Evolutionary conservation across 53 echinoderm and acorn worm species (phyloP), one percentile per base, ranked within the genome.

Genomic region (Zoroaster sp.): DNA sequence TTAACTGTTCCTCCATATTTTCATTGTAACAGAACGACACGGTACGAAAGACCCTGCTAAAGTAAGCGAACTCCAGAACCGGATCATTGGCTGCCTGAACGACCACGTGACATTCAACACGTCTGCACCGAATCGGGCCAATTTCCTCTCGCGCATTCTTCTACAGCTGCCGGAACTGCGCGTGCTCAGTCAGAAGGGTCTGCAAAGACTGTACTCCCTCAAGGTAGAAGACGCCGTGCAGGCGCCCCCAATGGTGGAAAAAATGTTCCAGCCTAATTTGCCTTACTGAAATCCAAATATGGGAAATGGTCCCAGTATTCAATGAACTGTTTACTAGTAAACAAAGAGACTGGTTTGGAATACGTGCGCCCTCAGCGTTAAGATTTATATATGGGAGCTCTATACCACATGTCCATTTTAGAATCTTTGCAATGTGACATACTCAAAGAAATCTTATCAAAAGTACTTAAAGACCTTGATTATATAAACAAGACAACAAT

Each of bases 91-190:
- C 74, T 96, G 95, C 76, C 93, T 99, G 70, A 95, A 93, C 69
- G 99, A 99, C 47, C 99, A 99, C 93, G 95, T 99, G 91, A 99
- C 99, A n/a, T 99, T 91, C 94, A 99, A 99, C 79, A 94, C 96
- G 66, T 89, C 89, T 43, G 99, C 96, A 72, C 89, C 93, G 71
- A 95, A 95, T 87, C 94, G 94, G 69, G 92, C 96, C 55, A 96
- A 96, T 69, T 99, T 95, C 90, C 92, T 99, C 25, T 99, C 99
- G 3, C 94, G 94, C 69, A 94, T 99, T 87, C 85, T 99, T 37
- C 92, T 99, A 54, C 94, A 94, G 80, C 78, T 99, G 42, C 96
- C 96, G 35, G 99, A 99, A 42, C 96, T 99, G 35, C 95, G 99
- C 63, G 94, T 95, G 73, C 85, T 99, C 87, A 97, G 97, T 54